Conservation (phyloP, 2,113 vertebrate species). For the Regulus satrapa region DNA sequence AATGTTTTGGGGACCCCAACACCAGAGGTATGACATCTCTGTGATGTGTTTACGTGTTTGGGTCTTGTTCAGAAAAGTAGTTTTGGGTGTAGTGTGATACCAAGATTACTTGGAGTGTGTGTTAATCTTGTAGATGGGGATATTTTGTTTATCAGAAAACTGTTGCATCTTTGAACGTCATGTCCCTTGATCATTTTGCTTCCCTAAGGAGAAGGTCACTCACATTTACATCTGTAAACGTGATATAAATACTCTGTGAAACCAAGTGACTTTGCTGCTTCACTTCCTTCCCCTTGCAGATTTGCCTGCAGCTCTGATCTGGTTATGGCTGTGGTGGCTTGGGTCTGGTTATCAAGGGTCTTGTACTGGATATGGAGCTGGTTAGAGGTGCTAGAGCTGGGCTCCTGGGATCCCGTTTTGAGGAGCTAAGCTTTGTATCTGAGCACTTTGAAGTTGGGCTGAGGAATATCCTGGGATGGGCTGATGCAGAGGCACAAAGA, state of each 20-base stretch:
- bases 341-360: not conserved
- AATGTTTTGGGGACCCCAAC: not conserved
- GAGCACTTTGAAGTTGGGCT: not conserved
- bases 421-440: not conserved
- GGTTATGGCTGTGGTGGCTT: not conserved
- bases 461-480: not conserved
- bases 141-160: not conserved
- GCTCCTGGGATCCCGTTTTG: not conserved
- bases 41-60: not conserved
- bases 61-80: not conserved
- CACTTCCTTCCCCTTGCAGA: not conserved
- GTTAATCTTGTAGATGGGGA: not conserved
- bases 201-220: not conserved
- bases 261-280: not conserved
- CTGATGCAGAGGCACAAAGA: not conserved
- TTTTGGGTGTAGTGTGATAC: not conserved
- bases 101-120: not conserved
- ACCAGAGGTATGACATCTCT: not conserved
- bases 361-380: not conserved
- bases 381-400: not conserved
- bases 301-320: rapidly evolving
- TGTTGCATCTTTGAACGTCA: not conserved
- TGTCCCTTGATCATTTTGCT: not conserved
- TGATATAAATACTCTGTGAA: not conserved
- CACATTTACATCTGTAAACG: not conserved